Conservation (phyloP, 2,888 invertebrate species). For the Smittia sp. region DNA sequence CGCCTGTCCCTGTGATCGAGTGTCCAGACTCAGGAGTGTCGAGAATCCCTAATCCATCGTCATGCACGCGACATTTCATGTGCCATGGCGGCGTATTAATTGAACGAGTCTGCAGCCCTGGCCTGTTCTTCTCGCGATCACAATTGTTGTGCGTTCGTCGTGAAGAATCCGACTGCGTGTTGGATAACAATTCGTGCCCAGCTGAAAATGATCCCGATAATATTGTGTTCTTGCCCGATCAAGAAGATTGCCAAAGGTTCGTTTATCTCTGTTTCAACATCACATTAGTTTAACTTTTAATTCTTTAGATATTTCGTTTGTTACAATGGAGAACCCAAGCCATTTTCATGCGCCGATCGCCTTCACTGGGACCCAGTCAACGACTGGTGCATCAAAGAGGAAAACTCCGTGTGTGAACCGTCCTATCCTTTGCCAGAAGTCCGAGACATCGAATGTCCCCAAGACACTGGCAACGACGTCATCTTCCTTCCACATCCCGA, state of each 20-base stretch:
- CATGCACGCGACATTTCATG: neutral
- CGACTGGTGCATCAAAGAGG: constrained; percentile 24
- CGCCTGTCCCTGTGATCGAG: neutral
- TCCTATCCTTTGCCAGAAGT: constrained; percentile 9
- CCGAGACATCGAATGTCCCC: constrained; percentile 32
- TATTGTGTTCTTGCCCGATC: constrained; percentile 13
- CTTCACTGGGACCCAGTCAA: constrained; percentile 23
- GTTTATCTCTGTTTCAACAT: neutral
- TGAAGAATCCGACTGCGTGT: constrained; percentile 17
- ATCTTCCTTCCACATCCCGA: constrained; percentile 20
- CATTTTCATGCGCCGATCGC: neutral
- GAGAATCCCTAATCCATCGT: neutral
- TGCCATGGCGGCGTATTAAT: neutral
- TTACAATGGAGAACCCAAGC: neutral
- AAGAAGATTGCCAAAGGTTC: constrained; percentile 26
- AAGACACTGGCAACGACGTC: neutral
- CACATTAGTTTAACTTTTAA: neutral
- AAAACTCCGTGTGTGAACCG: constrained; percentile 20
- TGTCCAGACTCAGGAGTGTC: neutral
- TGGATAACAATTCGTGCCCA: constrained; percentile 2
- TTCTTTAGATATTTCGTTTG: constrained; percentile 24
- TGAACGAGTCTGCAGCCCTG: constrained; percentile 11
- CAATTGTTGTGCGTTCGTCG: constrained; percentile 21
- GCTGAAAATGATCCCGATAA: constrained; percentile 5
- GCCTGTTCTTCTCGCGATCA: constrained; percentile 23